Base-by-base conservation (phyloP, 2,797 vertebrate genomes). In the Amblyopsis hoosieri region DNA sequence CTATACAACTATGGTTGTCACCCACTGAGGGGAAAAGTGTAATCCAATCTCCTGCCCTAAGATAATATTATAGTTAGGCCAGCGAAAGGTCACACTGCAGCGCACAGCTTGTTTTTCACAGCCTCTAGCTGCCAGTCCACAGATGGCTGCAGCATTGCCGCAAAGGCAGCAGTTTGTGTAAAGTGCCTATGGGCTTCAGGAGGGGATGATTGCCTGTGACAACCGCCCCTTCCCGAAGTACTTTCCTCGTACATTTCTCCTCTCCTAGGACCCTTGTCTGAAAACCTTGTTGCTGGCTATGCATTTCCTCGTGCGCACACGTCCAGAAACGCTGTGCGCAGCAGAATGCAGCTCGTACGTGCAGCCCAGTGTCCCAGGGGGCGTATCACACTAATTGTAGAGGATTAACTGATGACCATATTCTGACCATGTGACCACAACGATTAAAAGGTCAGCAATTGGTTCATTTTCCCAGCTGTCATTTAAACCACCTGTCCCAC, bases 61-160 rank as follows among this genome's bases (percentile, higher is more conserved):
- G 88, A 93, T 93, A 92, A 93, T 92, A 92, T 93, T 92, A 91
- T 91, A 93, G 91, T 92, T 90, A 86, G 88, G 88, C 80, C 83
- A 84, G 81, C 66, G 83, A 93, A 93, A 93, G 92, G 91, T 93
- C 91, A 93, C 78, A 84, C 86, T 85, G 45, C 87, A 87, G 85
- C 81, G 77, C 82, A 82, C 61, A 81, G 85, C 86, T 88, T 87
- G 84, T 83, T 89, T 90, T 90, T 88, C 86, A 72, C 57, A 75
- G 81, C 76, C 81, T 82, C 77, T 78, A 53, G 78, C 85, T 87
- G 82, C 69, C 74, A 80, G 84, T 79, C 72, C 76, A 81, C 88
- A 82, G 82, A 88, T 89, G 82, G 81, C 82, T 83, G 78, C 71
- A 12, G 78, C 87, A 89, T 85, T 83, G 83, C 86, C 77, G 76